Evolutionary conservation across 2,888 invertebrate genomes (phyloP).

Genomic region (Enchytraeus crypticus): DNA sequence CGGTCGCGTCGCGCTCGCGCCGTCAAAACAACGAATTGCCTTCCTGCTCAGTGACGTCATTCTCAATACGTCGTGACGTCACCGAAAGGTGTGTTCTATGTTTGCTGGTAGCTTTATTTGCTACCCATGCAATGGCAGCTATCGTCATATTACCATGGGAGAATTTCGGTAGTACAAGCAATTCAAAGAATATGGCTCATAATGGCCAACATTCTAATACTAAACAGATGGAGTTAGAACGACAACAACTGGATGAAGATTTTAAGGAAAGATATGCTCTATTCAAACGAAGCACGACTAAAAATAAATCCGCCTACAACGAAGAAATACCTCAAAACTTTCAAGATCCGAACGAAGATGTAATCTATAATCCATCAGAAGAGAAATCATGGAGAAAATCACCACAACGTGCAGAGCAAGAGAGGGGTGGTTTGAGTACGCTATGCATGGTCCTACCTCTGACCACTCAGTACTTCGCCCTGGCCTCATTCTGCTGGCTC

Average conservation of each 20-base stretch:
- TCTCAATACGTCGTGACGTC: neutral
- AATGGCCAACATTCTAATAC: too few relatives aligned
- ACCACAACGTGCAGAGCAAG: too few relatives aligned
- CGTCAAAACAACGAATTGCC: too few relatives aligned
- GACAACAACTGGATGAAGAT: too few relatives aligned
- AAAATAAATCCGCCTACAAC: too few relatives aligned
- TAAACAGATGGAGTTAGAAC: neutral
- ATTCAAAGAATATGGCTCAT: too few relatives aligned
- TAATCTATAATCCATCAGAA: too few relatives aligned
- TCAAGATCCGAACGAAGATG: neutral
- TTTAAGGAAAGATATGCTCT: too few relatives aligned
- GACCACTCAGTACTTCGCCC: neutral
- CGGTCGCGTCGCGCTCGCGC: too few relatives aligned
- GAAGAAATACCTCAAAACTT: too few relatives aligned
- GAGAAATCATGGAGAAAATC: too few relatives aligned
- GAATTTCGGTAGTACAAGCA: neutral
- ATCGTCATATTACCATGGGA: neutral
- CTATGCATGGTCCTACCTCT: neutral
- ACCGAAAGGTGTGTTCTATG: neutral
- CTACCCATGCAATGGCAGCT: neutral
- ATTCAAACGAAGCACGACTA: too few relatives aligned
- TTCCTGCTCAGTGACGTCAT: neutral
- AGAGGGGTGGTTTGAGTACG: neutral
- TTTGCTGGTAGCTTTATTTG: neutral
- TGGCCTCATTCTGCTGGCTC: constrained; percentile 6